Evolutionary conservation across 2,797 vertebrate species (phyloP), one percentile per base, ranked within the genome.

Genomic region (Martes flavigula): DNA sequence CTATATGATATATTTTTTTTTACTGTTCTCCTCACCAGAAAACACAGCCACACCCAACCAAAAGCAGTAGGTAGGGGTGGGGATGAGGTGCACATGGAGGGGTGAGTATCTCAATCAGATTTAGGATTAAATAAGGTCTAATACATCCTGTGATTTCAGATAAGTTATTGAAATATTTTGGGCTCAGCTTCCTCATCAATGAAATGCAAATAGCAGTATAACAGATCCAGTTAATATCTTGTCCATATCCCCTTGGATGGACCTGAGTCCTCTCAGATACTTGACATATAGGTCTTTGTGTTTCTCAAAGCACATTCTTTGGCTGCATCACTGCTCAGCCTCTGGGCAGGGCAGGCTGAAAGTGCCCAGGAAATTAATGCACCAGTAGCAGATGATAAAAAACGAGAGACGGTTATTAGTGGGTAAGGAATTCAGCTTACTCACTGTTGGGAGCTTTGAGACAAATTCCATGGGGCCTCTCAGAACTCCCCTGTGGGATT

Each of bases 31-130:
- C 18, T 38, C 20, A 11, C 46, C 14, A 21, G 10, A 11, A 7
- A 7, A 35, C 25, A 38, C 4, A 11, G 30, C 0, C 30, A 38
- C 21, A 10, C 9, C 51, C 0, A 35, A 1, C 48, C 9, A n/a
- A 48, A 13, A 58, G 25, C 7, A 20, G 3, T 32, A 5, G 23
- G 23, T 73, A 25, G 12, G 70, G 12, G 38, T 43, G 70, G 38
- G 38, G 0, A 5, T 72, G 6, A 23, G 30, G 14, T 64, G 30
- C 30, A 32, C 27, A 64, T 32, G 62, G 13, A 32, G 1, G 2
- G 0, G 27, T 9, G 20, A 38, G 25, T 72, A 3, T 15, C 35
- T 62, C 30, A 10, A 0, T 18, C 9, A 5, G 15, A 82, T 4
- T 2, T 38, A 8, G 6, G 1, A 43, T 12, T 9, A 51, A 40